These are phyloP conservation scores for Sylvilagus bachmani DNA, from an alignment of 2,113 vertebrate species.

Conservation along the genomic window DNA sequence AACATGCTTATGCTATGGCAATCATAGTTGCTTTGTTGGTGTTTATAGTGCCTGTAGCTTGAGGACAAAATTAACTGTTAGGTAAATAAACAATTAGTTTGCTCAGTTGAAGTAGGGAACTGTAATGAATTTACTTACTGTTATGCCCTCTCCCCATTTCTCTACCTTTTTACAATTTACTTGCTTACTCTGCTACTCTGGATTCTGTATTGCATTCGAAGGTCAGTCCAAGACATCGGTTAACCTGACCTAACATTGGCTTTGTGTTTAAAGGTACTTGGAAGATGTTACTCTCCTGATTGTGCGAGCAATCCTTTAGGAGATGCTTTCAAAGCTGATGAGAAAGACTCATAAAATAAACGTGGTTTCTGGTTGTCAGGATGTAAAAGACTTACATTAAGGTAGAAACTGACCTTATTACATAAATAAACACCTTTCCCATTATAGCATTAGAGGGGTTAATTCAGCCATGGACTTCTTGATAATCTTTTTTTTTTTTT, in stretches of 20 bases:
- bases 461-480: slow-evolving; percentile 11
- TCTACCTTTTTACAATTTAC: not conserved
- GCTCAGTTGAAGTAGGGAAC: slow-evolving; percentile 30
- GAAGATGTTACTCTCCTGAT: not conserved
- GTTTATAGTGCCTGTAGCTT: not conserved
- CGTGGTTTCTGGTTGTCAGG: not conserved
- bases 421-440: not conserved
- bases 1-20: not conserved
- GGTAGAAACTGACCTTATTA: not conserved
- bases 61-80: not conserved
- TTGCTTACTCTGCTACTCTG: not conserved
- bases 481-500: not conserved
- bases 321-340: slow-evolving; percentile 22
- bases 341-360: slow-evolving; percentile 48
- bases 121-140: not conserved
- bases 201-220: not conserved
- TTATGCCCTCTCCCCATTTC: not conserved
- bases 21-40: not conserved
- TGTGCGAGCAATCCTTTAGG: not conserved
- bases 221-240: not conserved
- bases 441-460: not conserved
- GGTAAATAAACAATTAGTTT: slow-evolving; percentile 53
- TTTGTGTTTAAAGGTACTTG: not conserved
- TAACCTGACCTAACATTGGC: not conserved
- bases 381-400: not conserved